Conservation (phyloP, 53 echinoderm and acorn worm genomes). For the Luidia sarsii region DNA sequence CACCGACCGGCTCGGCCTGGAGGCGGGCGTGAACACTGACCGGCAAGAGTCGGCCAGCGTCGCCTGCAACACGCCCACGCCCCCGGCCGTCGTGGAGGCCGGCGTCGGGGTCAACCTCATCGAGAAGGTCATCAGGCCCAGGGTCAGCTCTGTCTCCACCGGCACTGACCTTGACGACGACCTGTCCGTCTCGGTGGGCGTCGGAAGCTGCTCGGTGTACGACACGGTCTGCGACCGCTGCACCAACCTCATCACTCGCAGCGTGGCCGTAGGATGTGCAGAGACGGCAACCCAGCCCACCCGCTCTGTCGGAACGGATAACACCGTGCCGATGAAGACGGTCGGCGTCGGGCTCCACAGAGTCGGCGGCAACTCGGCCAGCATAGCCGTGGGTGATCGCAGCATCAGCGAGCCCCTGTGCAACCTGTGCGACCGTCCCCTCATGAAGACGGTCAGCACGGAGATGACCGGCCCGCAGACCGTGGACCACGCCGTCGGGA, state of each 20-base stretch:
- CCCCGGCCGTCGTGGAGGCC: constrained; percentile 27
- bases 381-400: constrained; percentile 66
- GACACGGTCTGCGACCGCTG: constrained; percentile 77
- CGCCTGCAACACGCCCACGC: constrained; percentile 28
- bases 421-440: constrained; percentile 71
- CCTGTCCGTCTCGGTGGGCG: constrained; percentile 35
- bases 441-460: constrained; percentile 61
- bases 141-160: constrained; percentile 38
- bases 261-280: constrained; percentile 63
- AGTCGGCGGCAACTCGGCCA: constrained; percentile 28
- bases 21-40: constrained; percentile 40
- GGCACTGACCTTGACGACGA: constrained; percentile 11
- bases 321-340: constrained; percentile 65
- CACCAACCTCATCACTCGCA: constrained; percentile 59
- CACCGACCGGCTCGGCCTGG: constrained; percentile 39
- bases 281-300: constrained; percentile 17
- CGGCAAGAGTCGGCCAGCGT: constrained; percentile 33
- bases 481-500: constrained; percentile 60
- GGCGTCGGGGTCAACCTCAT: constrained; percentile 41
- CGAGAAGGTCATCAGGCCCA: constrained; percentile 26
- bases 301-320: constrained; percentile 78
- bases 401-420: constrained; percentile 68
- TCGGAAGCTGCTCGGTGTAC: constrained; percentile 65
- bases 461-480: constrained; percentile 50
- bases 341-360: constrained; percentile 72